These are phyloP conservation scores for Leptobrachium ailaonicum DNA, from an alignment of 2,113 vertebrate genomes.

Conservation along the genomic window DNA sequence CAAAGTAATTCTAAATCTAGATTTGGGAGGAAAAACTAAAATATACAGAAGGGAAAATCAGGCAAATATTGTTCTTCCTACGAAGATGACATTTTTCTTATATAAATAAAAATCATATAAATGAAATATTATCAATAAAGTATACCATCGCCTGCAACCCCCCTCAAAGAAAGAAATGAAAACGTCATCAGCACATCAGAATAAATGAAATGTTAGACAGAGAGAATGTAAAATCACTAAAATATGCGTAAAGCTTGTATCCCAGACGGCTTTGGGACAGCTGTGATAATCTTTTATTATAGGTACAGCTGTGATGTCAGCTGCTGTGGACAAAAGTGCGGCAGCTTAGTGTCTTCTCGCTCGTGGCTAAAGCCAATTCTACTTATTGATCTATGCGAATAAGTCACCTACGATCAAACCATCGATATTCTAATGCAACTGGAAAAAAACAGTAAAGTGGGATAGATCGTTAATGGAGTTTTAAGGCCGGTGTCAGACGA, in stretches of 20 bases:
- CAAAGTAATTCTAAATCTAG: no score
- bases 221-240: background rate
- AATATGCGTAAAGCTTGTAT: background rate
- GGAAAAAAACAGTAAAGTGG: background rate
- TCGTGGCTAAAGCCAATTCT: conserved; percentile 2
- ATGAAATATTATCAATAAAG: no score
- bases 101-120: no score
- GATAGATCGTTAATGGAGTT: background rate
- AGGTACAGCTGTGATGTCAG: conserved; percentile 22
- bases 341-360: background rate
- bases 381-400: conserved; percentile 10
- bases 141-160: no score
- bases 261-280: conserved; percentile 13
- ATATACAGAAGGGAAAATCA: no score
- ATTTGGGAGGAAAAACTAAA: no score
- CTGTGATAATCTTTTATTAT: conserved; percentile 13
- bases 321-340: background rate
- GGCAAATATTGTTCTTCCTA: no score
- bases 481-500: background rate
- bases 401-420: background rate
- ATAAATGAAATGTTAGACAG: no score
- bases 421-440: background rate
- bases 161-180: no score
- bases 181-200: no score
- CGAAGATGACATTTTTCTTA: no score